Base-by-base conservation (phyloP, 2,888 invertebrate species). In the Nineta flava region DNA sequence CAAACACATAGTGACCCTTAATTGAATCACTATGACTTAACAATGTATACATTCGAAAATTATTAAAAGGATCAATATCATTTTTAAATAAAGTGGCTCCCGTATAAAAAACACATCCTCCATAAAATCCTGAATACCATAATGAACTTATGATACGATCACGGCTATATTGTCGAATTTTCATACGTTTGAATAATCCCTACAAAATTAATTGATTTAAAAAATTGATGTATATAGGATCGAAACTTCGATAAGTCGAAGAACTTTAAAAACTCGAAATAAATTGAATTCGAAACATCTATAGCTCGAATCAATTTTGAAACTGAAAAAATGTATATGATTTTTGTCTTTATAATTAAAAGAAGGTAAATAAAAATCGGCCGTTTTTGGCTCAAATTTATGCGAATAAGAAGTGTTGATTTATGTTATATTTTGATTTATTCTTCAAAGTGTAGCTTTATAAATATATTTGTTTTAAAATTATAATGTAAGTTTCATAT, bases 111-210 rank as follows among this genome's bases (percentile, higher is more conserved):
- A 47, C 31, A 16, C 47, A 21, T n/a, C 47, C 47, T 12, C 35
- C 47, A 34, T 47, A 47, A 16, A 47, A 47, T 12, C 47, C 47
- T n/a, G 35, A 47, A 17, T 15, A 35, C 47, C 47, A 47, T 10
- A 47, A 19, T 12, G 47, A 17, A 15, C 10, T 16, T n/a, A 35
- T 47, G 2, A 35, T 12, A 9, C 35, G 15, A 2, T 47, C 13
- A 10, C 47, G 47, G 12, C 21, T 47, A 34, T 47, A 47, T 16
- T 17, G 15, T 17, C 47, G 32, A 35, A 47, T 35, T 15, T 47
- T 47, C 47, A 47, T 17, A 9, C 34, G 35, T 34, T 47, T 34
- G n/a, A 47, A 31, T 12, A 47, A 34, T 10, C 16, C 35, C 47
- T 47, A 26, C 3, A 46, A 46, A 26, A 12, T 19, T 15, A 42